Conservation (phyloP, 2,797 vertebrate species). For the Denticeps clupeoides region DNA sequence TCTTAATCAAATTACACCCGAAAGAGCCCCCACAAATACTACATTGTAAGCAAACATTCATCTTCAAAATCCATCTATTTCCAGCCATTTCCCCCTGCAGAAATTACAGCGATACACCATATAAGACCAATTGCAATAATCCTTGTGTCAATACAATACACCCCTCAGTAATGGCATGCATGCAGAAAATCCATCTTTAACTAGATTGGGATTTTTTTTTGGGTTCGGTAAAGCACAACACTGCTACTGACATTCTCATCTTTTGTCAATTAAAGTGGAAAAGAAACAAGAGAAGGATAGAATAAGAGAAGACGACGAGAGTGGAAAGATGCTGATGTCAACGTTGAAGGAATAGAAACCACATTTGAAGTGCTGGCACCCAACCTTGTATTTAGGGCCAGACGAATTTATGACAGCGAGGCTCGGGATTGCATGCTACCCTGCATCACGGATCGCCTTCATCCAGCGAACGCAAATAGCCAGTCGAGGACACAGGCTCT, state of each 20-base stretch:
- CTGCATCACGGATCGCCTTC: conserved; percentile 35
- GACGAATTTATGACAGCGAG: conserved; percentile 41
- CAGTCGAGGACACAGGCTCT: conserved; percentile 28
- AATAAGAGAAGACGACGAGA: conserved; percentile 42
- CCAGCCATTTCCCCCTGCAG: background rate
- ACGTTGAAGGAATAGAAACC: conserved; percentile 70
- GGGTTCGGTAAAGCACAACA: conserved; percentile 15
- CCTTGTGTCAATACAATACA: background rate
- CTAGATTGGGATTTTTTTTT: conserved; percentile 23
- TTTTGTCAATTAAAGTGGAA: conserved; percentile 36
- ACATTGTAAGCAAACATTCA: background rate
- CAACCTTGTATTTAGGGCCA: conserved; percentile 51
- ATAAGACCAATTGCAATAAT: background rate
- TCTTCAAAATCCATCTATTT: conserved; percentile 1
- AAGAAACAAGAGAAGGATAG: conserved; percentile 10
- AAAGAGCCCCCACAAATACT: background rate
- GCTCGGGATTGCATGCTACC: conserved; percentile 34
- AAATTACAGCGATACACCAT: background rate
- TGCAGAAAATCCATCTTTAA: conserved; percentile 15
- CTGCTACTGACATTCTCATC: conserved; percentile 21
- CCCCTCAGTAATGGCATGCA: conserved; percentile 1
- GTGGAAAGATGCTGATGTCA: conserved; percentile 76
- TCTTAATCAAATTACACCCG: conserved; percentile 1
- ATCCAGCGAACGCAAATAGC: conserved; percentile 37
- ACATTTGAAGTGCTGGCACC: conserved; percentile 63